Evolutionary conservation across 2,113 vertebrate species (phyloP), one percentile per base, ranked within the genome.

Genomic region (Scortum barcoo): DNA sequence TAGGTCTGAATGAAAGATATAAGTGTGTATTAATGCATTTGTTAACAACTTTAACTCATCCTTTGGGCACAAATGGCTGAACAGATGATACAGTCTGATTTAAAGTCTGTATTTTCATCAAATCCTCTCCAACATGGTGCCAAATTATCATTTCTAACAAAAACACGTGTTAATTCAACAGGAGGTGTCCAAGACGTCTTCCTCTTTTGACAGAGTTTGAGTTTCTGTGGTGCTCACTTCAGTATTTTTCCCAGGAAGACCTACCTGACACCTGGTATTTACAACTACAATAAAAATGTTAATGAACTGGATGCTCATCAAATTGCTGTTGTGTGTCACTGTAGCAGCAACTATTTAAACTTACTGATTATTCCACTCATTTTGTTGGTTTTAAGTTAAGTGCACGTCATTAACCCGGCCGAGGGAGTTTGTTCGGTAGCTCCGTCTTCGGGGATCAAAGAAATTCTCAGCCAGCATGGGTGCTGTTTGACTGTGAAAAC

Each of bases 371-470:
- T 50, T 76, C 24, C 10, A 30, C 44, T 80, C 22, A 53, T 53
- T 80, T 16, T 53, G 50, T 80, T 24, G 4, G 42, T 36, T 70
- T 69, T 68, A 20, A 60, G 51, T 62, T 33, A 14, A 72, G 33
- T n/a, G 14, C 26, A 19, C 17, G 24, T 54, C 78, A 63, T 61
- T 79, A 60, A 78, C 53, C 51, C 0, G 72, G 33, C 28, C 73
- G 67, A 17, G 48, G 54, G 61, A 36, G 28, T 50, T 26, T 11
- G 80, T 19, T 74, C 68, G 78, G 62, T 63, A 82, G 85, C 77
- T 54, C 61, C 0, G 40, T 74, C 84, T 60, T 61, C 24, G 44
- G 68, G 83, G 86, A 92, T 95, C 89, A 93, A 94, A 95, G 89
- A 90, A 72, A 89, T 87, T 90, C 90, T 84, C 77, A 22, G 84